These are phyloP conservation scores for Ispidina lecontei DNA, from an alignment of 2,797 vertebrate species.

Conservation along the genomic window DNA sequence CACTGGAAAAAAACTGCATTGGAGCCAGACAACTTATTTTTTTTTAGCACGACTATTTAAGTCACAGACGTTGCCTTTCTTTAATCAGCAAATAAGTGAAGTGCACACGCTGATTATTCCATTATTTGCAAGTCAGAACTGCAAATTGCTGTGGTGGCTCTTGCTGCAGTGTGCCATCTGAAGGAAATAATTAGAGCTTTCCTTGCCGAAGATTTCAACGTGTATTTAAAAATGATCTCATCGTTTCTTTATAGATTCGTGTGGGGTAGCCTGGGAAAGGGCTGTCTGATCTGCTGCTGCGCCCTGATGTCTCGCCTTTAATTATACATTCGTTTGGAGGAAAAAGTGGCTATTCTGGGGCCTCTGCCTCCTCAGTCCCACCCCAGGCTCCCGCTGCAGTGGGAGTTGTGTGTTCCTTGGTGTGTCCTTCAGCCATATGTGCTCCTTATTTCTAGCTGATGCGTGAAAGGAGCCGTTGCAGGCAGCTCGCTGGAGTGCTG, in stretches of 20 bases:
- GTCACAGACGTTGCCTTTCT: slow-evolving; percentile 5
- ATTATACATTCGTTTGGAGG: slow-evolving; percentile 13
- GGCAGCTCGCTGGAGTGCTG: too few relatives aligned
- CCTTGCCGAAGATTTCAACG: slow-evolving; percentile 4
- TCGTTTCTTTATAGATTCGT: slow-evolving; percentile 16
- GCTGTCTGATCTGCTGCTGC: neutral
- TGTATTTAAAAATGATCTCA: slow-evolving; percentile 62
- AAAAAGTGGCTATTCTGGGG: slow-evolving; percentile 4
- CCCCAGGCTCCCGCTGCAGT: neutral
- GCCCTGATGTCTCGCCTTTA: slow-evolving; percentile 7
- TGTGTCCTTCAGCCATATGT: neutral
- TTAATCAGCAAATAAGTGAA: neutral
- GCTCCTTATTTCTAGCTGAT: slow-evolving; percentile 40
- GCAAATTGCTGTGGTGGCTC: slow-evolving; percentile 36
- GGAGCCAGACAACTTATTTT: neutral
- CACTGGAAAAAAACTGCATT: neutral
- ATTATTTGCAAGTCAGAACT: slow-evolving; percentile 42
- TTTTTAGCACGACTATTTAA: neutral
- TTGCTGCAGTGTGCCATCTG: slow-evolving; percentile 31
- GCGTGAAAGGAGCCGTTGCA: slow-evolving; percentile 22
- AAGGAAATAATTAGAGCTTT: slow-evolving; percentile 60
- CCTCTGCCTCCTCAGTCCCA: neutral
- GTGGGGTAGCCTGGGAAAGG: slow-evolving; percentile 28
- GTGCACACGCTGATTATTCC: slow-evolving; percentile 9
- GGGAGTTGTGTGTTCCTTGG: neutral